phyloP scores from a whole-genome alignment of 1,140 invertebrate species.

The Anastrepha ludens region DNA sequence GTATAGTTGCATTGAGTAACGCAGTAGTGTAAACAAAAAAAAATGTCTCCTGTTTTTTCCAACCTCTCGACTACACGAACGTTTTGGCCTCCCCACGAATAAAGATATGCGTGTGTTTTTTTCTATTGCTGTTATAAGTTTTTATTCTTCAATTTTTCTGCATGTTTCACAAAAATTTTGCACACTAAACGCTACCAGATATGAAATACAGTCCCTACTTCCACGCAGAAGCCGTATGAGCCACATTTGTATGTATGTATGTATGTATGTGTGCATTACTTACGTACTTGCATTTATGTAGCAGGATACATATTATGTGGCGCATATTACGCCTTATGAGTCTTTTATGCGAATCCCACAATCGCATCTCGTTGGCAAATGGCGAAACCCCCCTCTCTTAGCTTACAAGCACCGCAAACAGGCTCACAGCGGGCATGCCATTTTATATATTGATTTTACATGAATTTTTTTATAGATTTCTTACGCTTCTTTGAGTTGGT shows the following conservation, averaged over 20 bases:
- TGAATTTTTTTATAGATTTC: conserved; percentile 52
- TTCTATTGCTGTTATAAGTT: too few relatives aligned
- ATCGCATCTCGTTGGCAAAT: background rate
- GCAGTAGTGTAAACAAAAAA: too few relatives aligned
- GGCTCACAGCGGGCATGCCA: conserved; percentile 17
- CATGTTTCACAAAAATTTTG: too few relatives aligned
- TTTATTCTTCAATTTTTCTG: too few relatives aligned
- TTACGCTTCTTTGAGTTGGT: conserved; percentile 22
- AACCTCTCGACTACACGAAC: too few relatives aligned
- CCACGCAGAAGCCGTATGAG: background rate
- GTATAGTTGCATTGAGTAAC: too few relatives aligned
- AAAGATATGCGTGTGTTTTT: too few relatives aligned
- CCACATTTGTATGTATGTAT: background rate
- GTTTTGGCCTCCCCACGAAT: too few relatives aligned
- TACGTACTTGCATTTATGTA: background rate
- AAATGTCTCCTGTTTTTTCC: too few relatives aligned
- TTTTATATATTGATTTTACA: conserved; percentile 52
- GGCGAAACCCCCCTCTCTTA: background rate
- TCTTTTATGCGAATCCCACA: background rate
- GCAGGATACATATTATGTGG: background rate
- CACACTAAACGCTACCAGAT: too few relatives aligned
- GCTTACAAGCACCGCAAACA: background rate
- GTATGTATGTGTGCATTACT: background rate
- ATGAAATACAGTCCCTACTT: too few relatives aligned
- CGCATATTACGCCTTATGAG: conserved; percentile 15